Conservation (phyloP, 2,888 invertebrate species). For the Bellardia bayeri region DNA sequence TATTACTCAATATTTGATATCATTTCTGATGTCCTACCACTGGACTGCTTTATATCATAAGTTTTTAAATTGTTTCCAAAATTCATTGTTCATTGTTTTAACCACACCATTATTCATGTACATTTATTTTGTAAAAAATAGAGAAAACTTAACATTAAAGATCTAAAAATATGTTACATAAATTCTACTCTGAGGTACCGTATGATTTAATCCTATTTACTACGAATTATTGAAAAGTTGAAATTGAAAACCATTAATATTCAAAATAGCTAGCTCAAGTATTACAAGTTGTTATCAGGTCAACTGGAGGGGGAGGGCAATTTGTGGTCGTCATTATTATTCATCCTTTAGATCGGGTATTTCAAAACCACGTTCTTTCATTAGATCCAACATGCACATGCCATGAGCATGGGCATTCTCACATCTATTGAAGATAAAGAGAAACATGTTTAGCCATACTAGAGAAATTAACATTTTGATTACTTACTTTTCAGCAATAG, state of each 20-base stretch:
- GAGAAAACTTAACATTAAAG: not conserved
- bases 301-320: not conserved
- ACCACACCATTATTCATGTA: slow-evolving; percentile 68
- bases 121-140: slow-evolving; percentile 71
- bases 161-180: not conserved
- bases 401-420: slow-evolving; percentile 78
- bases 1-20: too few species aligned
- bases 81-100: not conserved
- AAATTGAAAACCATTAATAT: slow-evolving; percentile 23
- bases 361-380: slow-evolving; percentile 75
- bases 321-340: slow-evolving; percentile 43
- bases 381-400: slow-evolving; percentile 77
- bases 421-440: slow-evolving; percentile 73
- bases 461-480: not conserved
- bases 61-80: too few species aligned
- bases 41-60: too few species aligned
- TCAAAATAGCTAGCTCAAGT: slow-evolving; percentile 8
- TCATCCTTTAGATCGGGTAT: slow-evolving; percentile 77
- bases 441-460: not conserved
- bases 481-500: slow-evolving; percentile 78
- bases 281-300: slow-evolving; percentile 61
- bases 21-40: too few species aligned
- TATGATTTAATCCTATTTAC: slow-evolving; percentile 38
- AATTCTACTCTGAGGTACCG: slow-evolving; percentile 39
- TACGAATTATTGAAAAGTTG: not conserved